Base-by-base conservation (phyloP, 2,113 vertebrate species). In the Morone saxatilis region DNA sequence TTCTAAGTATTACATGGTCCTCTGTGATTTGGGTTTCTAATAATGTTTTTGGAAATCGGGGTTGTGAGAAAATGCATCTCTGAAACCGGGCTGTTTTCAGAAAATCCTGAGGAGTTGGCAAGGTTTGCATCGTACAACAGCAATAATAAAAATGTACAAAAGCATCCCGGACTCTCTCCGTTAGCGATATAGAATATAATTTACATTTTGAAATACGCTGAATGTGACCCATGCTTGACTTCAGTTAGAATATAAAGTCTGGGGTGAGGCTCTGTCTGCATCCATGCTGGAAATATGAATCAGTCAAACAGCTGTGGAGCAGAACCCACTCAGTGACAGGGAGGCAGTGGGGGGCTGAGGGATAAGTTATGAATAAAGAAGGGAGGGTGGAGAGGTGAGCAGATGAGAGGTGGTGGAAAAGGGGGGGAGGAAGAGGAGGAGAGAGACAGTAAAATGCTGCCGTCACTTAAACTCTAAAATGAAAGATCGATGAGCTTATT, bases 401-500 rank as follows among this genome's bases (percentile, higher is more conserved):
- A 76, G 81, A 86, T 86, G 87, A 91, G 81, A 86, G 62, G 71
- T 43, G 61, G 83, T 53, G 54, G 68, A 73, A 25, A 2, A 38
- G n/a, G 69, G 17, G 11, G 51, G 4, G 51, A 20, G 16, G 38
- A 47, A 47, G 43, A 4, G 53, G 45, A 45, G 4, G 65, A 56
- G 59, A 48, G 85, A 79, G 90, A 84, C 89, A 90, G 91, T 91
- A 94, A 94, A 94, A 92, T 76, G 93, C 92, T 93, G 91, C 92
- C 90, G 86, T 94, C 92, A 93, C 88, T 93, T 94, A 91, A 93
- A 94, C 89, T 93, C 90, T 91, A 90, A 93, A 94, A 93, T 94
- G 93, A 94, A 94, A 94, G 92, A 94, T 93, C 91, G 91, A 94
- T 93, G 92, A 91, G 92, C 92, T 94, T 93, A 94, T 94, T 94